Evolutionary conservation across 2,113 vertebrate genomes (phyloP), one percentile per base, ranked within the genome.

Genomic region (Thalassoma bifasciatum): DNA sequence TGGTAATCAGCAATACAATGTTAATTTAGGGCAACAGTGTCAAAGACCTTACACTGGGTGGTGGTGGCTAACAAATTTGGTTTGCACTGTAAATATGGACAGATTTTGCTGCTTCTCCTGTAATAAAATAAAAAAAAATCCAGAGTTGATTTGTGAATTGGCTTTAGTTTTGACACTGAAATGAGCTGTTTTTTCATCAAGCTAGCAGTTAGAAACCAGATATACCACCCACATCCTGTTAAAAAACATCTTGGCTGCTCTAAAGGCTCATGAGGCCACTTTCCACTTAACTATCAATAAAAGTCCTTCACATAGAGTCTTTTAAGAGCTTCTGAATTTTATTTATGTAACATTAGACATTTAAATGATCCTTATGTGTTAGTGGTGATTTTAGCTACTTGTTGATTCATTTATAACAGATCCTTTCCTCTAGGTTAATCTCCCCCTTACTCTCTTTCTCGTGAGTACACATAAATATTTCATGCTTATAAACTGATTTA

Each of bases 101-200:
- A 30, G 30, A 4, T 44, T 17, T 49, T 26, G 6, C 26, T 42
- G 53, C 46, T 24, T 36, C 64, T 72, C 36, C 26, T 51, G 24
- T 68, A 59, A 77, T 75, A 58, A 75, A 65, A n/a, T 38, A 78
- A 61, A 36, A 73, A 34, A 37, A 46, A 46, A 54, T 47, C 36
- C 24, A 1, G 64, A 21, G 67, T 58, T 74, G 66, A 72, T 75
- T 50, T 62, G 44, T 40, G 30, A 30, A 6, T 68, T 71, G 38
- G 65, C 38, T 77, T 72, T 62, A 57, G 44, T 21, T 67, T 77
- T 83, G 66, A 68, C 63, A 71, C 37, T 16, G 44, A 79, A 79
- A 69, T 83, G n/a, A 76, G 49, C 37, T 76, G 8, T 83, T 71
- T 62, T 77, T 74, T 77, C 24, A 5, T 70, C 46, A 30, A 26